Evolutionary conservation across 2,797 vertebrate genomes (phyloP), one percentile per base, ranked within the genome.

Genomic region (Sebastes cheni): DNA sequence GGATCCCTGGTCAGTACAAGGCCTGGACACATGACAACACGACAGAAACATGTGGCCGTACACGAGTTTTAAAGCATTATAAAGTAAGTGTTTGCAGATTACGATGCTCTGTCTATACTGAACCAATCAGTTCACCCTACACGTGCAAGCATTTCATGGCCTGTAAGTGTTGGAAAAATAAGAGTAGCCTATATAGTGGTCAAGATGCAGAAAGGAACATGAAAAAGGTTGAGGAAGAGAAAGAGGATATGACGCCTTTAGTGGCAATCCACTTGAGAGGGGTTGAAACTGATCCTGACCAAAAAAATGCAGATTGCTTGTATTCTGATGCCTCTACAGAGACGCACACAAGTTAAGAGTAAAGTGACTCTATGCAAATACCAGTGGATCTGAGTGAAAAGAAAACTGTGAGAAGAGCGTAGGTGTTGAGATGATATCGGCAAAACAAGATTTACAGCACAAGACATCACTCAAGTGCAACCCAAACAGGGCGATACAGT

Each of bases 201-300:
- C 16, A 50, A 74, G 50, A 61, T 46, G 30, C 27, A 70, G 30
- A 61, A 71, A 61, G 23, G 60, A 54, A 46, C 46, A 34, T 77
- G 74, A 20, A 72, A 72, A 72, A 72, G 75, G 46, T 65, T 81
- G 36, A 82, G 20, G 58, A 70, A 74, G 74, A 82, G 92, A 93
- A 94, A 94, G 90, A 92, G 89, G 89, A 94, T 92, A 88, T 90
- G 90, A 91, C 11, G 79, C 84, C 83, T 86, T 52, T 75, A 9
- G 80, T 77, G 68, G 87, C 69, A 93, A 91, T 94, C 75, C 88
- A 92, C 85, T 91, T 93, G 72, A 93, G 88, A 92, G 86, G 87
- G 75, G 13, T 67, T 86, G 90, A 94, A 95, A 92, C 91, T 90
- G 94, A 95, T 91, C 93, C 92, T 81, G 80, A 77, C 79, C 86